Percentiles rank a stretch among this genome's conserved stretches.
These are phyloP conservation scores for Cataglyphis rosenhaueri DNA, from an alignment of 2,888 invertebrate species.

Conservation along the genomic window DNA sequence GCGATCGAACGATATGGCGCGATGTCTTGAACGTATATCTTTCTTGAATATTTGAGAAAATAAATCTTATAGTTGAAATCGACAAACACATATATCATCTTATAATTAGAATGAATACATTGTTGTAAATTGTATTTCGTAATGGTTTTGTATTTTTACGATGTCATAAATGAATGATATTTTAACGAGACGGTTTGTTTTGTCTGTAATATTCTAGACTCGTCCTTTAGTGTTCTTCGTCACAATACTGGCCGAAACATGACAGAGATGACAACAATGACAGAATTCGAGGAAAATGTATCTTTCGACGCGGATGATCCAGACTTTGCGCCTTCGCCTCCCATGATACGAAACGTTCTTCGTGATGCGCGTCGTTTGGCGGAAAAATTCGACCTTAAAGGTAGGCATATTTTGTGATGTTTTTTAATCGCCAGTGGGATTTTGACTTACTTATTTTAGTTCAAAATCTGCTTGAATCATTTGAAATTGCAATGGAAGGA, in stretches of 20 bases:
- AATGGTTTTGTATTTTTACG: not conserved
- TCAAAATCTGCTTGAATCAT: not conserved
- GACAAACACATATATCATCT: not conserved
- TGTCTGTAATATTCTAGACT: not conserved
- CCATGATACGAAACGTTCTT: conserved; percentile 67
- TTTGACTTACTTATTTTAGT: not conserved
- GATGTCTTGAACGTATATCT: not conserved
- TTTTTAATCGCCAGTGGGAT: conserved; percentile 18
- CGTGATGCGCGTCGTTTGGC: conserved; percentile 67
- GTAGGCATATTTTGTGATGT: conserved; percentile 69
- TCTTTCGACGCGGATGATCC: conserved; percentile 83
- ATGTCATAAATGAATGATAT: not conserved
- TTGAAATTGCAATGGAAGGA: not conserved
- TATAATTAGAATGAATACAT: not conserved
- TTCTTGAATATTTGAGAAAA: not conserved
- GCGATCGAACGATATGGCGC: not conserved
- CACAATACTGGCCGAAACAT: not conserved
- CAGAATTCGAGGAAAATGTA: conserved; percentile 83
- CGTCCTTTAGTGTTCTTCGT: not conserved
- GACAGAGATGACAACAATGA: conserved; percentile 77
- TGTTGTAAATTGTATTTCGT: not conserved
- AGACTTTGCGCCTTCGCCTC: conserved; percentile 79
- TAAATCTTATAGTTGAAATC: not conserved
- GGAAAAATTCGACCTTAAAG: conserved; percentile 71
- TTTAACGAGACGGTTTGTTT: not conserved